Evolutionary conservation across 2,888 invertebrate species (phyloP), one percentile per base, ranked within the genome.

Genomic region (Agonopterix subpropinquella): DNA sequence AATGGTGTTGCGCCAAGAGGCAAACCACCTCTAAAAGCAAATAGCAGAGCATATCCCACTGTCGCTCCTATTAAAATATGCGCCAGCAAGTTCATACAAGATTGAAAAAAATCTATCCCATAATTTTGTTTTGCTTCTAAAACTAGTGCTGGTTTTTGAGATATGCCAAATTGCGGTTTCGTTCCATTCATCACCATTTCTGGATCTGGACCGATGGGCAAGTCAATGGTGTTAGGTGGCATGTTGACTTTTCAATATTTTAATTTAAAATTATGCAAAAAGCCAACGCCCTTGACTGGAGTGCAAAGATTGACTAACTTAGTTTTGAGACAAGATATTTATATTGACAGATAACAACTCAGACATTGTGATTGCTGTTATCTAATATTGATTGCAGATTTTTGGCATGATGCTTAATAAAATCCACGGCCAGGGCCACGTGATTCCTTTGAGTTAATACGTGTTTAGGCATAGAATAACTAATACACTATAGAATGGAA

Each of bases 11-110:
- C 53, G 46, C 61, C 59, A 4, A 77, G 13, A 1, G 80, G 78
- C 7, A 67, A 9, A 18, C 74, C 76, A 54, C 51, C 52, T 49
- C 70, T 65, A 7, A 80, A 68, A 1, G 76, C 61, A 48, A 62
- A 84, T 8, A 74, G 28, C 1, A 80, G 9, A 2, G 53, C 48
- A 4, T 71, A 53, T 15, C 75, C 77, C 2, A 78, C 76, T 4
- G 74, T 69, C 11, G 68, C 58, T 11, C 85, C 84, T 47, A 82
- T 74, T n/a, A 84, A 58, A 4, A 72, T 61, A 53, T 83, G 78
- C 5, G 74, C 68, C 18, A 82, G 44, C 35, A 79, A 50, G 54
- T 77, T 80, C 36, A 78, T 47, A 1, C 73, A 55, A 1, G 73
- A 69, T 41, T 73, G 67, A 48, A 76, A 73, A 44, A 77, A 70